phyloP scores from a whole-genome alignment of 2,888 invertebrate species.

The Eudasyphora cyanicolor region DNA sequence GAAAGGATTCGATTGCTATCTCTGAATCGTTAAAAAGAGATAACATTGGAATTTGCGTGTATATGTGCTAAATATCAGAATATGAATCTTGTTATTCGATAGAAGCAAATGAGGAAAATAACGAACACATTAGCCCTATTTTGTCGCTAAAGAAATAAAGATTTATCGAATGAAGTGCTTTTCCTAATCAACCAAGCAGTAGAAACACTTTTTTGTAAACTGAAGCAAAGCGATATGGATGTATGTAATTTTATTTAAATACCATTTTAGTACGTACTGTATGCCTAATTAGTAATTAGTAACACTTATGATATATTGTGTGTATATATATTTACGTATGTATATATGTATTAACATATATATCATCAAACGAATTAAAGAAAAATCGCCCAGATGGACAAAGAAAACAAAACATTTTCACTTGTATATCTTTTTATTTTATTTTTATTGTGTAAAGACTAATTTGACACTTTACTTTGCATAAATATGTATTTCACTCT shows the following conservation, averaged over 20 bases:
- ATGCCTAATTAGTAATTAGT: conserved; percentile 62
- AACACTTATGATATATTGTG: conserved; percentile 41
- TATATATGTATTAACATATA: conserved; percentile 35
- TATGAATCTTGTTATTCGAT: too few relatives aligned
- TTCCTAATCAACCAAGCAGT: conserved; percentile 27
- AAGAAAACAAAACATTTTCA: conserved; percentile 15
- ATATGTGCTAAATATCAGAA: too few relatives aligned
- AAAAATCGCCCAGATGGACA: conserved; percentile 34
- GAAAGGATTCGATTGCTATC: too few relatives aligned
- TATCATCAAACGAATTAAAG: conserved; percentile 34
- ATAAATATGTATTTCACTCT: conserved; percentile 46
- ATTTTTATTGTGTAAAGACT: conserved; percentile 59
- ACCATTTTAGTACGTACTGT: conserved; percentile 61
- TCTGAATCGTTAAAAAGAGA: too few relatives aligned
- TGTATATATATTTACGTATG: conserved; percentile 39
- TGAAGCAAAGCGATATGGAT: conserved; percentile 52
- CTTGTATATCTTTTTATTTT: conserved; percentile 60
- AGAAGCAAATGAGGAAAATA: too few relatives aligned
- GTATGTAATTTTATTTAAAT: conserved; percentile 62
- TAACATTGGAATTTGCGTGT: too few relatives aligned
- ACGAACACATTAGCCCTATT: background rate
- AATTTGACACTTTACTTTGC: conserved; percentile 52
- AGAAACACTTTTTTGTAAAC: conserved; percentile 30
- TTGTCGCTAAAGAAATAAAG: background rate
- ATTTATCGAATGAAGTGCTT: conserved; percentile 2